Percentiles rank a stretch among this genome's conserved stretches.
These are phyloP conservation scores for Myotis vivesi DNA, from an alignment of 2,797 vertebrate genomes.

Conservation along the genomic window DNA sequence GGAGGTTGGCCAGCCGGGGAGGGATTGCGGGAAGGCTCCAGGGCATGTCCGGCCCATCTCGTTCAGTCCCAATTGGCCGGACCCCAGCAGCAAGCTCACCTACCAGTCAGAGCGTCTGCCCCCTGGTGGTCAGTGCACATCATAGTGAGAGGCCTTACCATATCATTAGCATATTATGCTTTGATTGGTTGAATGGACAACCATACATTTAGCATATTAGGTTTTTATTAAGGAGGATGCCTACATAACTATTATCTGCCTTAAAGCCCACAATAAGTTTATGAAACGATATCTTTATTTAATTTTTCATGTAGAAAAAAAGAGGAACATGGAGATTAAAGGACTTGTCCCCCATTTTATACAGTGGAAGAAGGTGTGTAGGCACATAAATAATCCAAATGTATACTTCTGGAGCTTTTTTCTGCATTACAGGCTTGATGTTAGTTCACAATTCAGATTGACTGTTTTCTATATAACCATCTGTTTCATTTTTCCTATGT, in stretches of 20 bases:
- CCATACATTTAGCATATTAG: too few species aligned
- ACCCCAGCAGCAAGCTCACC: too few species aligned
- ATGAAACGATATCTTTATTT: background rate
- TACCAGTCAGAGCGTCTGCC: too few species aligned
- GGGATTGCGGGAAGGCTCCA: too few species aligned
- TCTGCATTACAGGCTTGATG: background rate
- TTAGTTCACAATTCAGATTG: background rate
- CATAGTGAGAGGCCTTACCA: too few species aligned
- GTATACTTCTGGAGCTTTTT: background rate
- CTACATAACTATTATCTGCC: background rate
- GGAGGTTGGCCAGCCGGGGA: too few species aligned
- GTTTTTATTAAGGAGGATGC: too few species aligned
- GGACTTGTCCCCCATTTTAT: background rate
- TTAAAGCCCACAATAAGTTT: background rate
- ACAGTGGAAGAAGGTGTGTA: background rate
- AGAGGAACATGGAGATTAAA: background rate
- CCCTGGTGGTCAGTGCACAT: too few species aligned
- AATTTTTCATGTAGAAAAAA: background rate
- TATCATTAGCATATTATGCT: too few species aligned
- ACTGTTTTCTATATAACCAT: background rate
- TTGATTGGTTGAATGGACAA: too few species aligned
- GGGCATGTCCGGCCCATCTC: too few species aligned
- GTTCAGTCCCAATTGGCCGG: too few species aligned
- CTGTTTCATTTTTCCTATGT: background rate
- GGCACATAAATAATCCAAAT: background rate